These are phyloP conservation scores for Pycnonotus jocosus DNA, from an alignment of 2,113 vertebrate genomes.

Conservation along the genomic window DNA sequence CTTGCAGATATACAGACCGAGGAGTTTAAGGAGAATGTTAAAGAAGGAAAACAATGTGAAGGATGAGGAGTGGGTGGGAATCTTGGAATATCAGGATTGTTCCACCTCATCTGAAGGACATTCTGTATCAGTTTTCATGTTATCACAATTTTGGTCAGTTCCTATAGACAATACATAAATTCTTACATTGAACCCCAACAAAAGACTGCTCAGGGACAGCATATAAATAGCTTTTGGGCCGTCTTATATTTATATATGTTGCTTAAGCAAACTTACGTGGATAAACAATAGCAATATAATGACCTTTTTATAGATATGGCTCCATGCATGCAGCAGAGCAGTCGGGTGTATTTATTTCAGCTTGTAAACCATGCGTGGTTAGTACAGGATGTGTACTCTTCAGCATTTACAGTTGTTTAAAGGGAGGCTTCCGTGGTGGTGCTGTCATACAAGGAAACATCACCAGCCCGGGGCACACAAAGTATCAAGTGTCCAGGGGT, in stretches of 20 bases:
- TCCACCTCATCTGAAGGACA: background rate
- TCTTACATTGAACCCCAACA: background rate
- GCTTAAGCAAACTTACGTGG: slow-evolving; percentile 2
- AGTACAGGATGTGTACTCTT: slow-evolving; percentile 34
- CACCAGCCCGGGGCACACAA: background rate
- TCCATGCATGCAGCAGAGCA: background rate
- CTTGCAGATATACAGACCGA: background rate
- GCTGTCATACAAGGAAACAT: background rate
- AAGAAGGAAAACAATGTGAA: background rate
- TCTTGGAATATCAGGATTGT: background rate
- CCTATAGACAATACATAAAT: background rate
- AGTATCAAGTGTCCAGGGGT: background rate
- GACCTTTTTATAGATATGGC: background rate
- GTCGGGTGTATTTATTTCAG: slow-evolving; percentile 9
- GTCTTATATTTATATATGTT: background rate
- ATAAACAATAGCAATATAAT: slow-evolving; percentile 17
- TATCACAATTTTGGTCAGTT: background rate
- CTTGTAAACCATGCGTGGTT: background rate
- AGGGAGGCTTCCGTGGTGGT: background rate
- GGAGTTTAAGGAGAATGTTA: background rate
- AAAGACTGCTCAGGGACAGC: background rate
- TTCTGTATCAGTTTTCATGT: background rate
- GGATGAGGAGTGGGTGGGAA: background rate
- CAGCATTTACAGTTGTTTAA: slow-evolving; percentile 28
- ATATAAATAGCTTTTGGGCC: background rate